phyloP scores from a whole-genome alignment of 2,888 invertebrate species.

The Matsumyia berberina region DNA sequence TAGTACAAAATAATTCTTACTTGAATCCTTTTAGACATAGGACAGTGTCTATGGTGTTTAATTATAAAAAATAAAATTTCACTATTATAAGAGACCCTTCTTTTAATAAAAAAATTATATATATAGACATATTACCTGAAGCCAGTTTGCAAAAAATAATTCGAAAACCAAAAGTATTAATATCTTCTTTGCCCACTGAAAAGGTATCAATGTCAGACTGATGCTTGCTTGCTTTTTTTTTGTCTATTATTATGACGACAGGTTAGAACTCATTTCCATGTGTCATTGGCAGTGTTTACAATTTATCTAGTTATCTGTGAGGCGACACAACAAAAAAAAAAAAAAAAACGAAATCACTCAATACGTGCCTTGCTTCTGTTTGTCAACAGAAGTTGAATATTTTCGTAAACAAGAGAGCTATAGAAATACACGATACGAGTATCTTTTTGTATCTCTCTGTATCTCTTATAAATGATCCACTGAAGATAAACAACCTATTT shows the following conservation, averaged over 20 bases:
- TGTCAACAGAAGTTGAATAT: constrained; percentile 33
- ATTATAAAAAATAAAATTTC: no score
- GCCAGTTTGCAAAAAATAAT: no score
- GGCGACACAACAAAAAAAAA: not conserved
- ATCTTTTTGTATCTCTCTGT: not conserved
- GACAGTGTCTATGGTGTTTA: no score
- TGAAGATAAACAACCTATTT: constrained; percentile 28
- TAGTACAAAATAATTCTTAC: no score
- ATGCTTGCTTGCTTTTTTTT: not conserved
- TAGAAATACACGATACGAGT: not conserved
- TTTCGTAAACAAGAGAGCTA: constrained; percentile 26
- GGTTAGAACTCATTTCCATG: not conserved
- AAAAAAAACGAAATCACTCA: not conserved
- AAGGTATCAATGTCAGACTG: no score
- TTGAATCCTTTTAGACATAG: no score
- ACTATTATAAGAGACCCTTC: no score
- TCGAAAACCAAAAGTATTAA: no score
- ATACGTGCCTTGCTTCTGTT: constrained; percentile 17
- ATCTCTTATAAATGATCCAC: constrained; percentile 13
- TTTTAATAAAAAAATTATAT: no score
- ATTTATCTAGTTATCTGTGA: constrained; percentile 32
- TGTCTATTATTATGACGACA: not conserved
- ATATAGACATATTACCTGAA: no score
- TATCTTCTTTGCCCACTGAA: no score
- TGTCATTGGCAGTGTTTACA: constrained; percentile 9